Percentiles rank a stretch among this genome's conserved stretches.
Conservation (phyloP, 1,140 invertebrate genomes). For the Stegodyphus dumicola region DNA sequence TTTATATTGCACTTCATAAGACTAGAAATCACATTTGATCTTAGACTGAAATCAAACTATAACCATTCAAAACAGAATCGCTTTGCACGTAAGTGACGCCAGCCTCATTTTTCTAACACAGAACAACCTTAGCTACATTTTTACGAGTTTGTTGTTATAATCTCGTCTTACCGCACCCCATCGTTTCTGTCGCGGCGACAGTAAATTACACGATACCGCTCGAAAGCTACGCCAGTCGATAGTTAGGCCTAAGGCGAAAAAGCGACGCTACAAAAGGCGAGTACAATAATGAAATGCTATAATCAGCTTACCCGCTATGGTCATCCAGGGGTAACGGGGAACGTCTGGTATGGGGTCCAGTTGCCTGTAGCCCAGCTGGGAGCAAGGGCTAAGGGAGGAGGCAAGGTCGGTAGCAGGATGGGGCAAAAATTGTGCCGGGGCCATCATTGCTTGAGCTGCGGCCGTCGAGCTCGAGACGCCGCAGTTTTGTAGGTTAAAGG, state of each 20-base stretch:
- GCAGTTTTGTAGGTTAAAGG: conserved; percentile 70
- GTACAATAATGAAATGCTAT: conserved; percentile 22
- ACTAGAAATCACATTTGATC: too few relatives aligned
- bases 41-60: too few relatives aligned
- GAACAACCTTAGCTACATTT: too few relatives aligned
- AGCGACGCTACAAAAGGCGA: conserved; percentile 28
- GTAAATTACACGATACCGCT: conserved; percentile 7
- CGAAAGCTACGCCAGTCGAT: not conserved
- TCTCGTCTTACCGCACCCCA: too few relatives aligned
- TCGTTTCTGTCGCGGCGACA: conserved; percentile 7
- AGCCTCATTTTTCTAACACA: too few relatives aligned
- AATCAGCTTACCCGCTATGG: conserved; percentile 86
- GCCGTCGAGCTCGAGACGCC: conserved; percentile 71
- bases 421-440: conserved; percentile 74
- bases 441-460: conserved; percentile 67
- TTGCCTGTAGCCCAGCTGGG: conserved; percentile 65
- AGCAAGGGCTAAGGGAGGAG: conserved; percentile 72
- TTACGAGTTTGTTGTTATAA: too few relatives aligned
- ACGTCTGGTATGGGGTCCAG: conserved; percentile 79
- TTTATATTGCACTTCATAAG: too few relatives aligned
- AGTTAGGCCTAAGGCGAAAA: conserved; percentile 38
- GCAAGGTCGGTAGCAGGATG: conserved; percentile 74
- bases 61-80: too few relatives aligned
- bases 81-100: too few relatives aligned
- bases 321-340: conserved; percentile 96